Evolutionary conservation across 1,140 invertebrate genomes (phyloP).

Genomic region (Heterodera schachtii): DNA sequence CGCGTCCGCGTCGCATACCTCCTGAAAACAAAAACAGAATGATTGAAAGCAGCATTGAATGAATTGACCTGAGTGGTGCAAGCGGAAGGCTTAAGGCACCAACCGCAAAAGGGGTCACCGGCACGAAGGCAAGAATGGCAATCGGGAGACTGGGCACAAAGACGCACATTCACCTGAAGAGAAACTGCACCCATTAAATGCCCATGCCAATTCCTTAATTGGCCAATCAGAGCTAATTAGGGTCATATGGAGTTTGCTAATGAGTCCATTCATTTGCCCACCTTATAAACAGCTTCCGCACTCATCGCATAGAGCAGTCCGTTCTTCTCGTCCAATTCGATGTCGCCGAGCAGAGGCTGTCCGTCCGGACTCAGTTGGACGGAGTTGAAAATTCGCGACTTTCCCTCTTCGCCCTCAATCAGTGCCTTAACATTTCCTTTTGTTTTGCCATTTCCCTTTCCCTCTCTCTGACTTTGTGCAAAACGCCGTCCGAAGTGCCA

Average conservation of each 20-base stretch:
- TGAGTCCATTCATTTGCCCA: conserved; percentile 23
- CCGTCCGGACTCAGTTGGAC: conserved; percentile 50
- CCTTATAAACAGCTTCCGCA: conserved; percentile 49
- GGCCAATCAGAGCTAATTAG: no score
- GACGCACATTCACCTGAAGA: conserved; percentile 47
- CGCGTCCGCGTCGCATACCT: conserved; percentile 38
- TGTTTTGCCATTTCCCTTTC: not conserved
- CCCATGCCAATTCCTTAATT: no score
- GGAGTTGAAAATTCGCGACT: conserved; percentile 51
- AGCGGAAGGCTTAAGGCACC: conserved; percentile 52
- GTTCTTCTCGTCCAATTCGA: conserved; percentile 58
- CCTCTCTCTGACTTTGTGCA: conserved; percentile 49
- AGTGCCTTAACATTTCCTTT: conserved; percentile 28
- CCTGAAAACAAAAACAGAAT: not conserved
- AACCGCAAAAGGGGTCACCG: conserved; percentile 63
- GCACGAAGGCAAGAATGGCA: conserved; percentile 55
- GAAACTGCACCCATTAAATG: no score
- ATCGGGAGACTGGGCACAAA: conserved; percentile 47
- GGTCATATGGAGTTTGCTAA: not conserved
- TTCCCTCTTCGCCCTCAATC: conserved; percentile 37
- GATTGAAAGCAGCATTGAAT: no score
- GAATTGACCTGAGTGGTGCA: conserved; percentile 41
- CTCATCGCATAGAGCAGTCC: conserved; percentile 47
- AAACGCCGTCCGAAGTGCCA: conserved; percentile 54
- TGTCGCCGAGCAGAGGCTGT: conserved; percentile 45